A percentile compares a stretch with the other conserved stretches of the same genome.
These are phyloP conservation scores for Syndactyla subalaris DNA, from an alignment of 2,797 vertebrate species.

Conservation along the genomic window DNA sequence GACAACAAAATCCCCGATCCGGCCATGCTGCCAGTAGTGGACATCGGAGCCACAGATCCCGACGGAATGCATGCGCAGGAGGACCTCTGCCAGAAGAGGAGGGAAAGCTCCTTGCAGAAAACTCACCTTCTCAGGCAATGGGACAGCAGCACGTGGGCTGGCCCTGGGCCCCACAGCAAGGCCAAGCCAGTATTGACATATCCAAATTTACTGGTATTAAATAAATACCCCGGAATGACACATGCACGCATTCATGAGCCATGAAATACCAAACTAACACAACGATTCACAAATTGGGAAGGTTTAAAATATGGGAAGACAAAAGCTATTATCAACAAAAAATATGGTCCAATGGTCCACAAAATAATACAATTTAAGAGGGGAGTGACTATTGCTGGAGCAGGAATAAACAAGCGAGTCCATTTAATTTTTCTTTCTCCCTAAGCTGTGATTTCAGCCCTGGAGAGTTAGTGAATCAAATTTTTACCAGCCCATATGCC, in stretches of 20 bases:
- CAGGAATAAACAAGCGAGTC: not conserved
- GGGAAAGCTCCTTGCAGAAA: not conserved
- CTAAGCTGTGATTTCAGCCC: not conserved
- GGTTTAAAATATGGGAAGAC: not conserved
- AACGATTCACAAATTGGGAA: not conserved
- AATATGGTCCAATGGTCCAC: not conserved
- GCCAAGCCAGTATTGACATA: not conserved
- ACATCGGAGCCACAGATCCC: slow-evolving; percentile 96
- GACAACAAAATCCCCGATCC: slow-evolving; percentile 88
- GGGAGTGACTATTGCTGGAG: not conserved
- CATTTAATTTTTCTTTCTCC: not conserved
- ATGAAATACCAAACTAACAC: not conserved
- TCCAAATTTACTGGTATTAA: not conserved
- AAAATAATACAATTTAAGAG: not conserved
- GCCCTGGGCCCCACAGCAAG: not conserved
- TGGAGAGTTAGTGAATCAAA: not conserved
- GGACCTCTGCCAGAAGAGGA: slow-evolving; percentile 81
- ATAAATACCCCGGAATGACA: not conserved
- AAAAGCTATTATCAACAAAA: not conserved
- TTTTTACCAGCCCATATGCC: not conserved
- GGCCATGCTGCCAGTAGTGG: slow-evolving; percentile 93
- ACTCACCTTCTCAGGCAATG: not conserved
- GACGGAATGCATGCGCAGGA: slow-evolving; percentile 94
- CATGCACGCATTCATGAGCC: accelerated
- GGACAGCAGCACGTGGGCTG: accelerated